phyloP scores from a whole-genome alignment of 2,888 invertebrate species.

The Diabrotica balteata region DNA sequence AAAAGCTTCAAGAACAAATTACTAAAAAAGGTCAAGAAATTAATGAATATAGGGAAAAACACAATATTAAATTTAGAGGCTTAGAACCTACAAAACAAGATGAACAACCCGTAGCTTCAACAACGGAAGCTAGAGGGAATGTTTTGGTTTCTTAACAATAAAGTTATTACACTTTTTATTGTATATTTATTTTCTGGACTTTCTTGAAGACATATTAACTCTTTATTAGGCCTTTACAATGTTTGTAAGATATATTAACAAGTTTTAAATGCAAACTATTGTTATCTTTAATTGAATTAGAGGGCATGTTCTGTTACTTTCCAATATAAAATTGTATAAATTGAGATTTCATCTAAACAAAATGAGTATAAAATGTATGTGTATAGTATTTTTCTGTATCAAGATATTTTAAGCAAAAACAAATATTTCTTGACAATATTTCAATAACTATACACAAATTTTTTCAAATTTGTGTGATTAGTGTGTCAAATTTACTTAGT shows the following conservation, averaged over 20 bases:
- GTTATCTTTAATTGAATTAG: neutral
- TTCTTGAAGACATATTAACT: slow-evolving; percentile 1
- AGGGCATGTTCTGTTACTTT: too few species aligned
- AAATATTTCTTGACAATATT: too few species aligned
- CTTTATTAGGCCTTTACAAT: neutral
- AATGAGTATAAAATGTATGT: too few species aligned
- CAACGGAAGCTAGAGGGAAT: slow-evolving; percentile 56
- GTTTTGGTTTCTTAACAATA: slow-evolving; percentile 57
- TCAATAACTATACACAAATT: too few species aligned
- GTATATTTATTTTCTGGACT: slow-evolving; percentile 14
- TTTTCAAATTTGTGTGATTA: too few species aligned
- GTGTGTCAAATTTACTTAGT: too few species aligned
- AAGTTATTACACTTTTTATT: slow-evolving; percentile 7
- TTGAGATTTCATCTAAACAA: too few species aligned
- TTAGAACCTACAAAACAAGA: slow-evolving; percentile 60
- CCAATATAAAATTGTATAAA: too few species aligned
- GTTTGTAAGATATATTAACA: slow-evolving; percentile 8
- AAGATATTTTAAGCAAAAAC: too few species aligned
- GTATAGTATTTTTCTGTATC: too few species aligned
- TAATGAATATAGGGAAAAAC: slow-evolving; percentile 88
- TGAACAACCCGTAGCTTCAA: slow-evolving; percentile 42
- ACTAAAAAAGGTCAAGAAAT: slow-evolving; percentile 88
- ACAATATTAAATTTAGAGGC: slow-evolving; percentile 85
- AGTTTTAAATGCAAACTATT: slow-evolving; percentile 5
- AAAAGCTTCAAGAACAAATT: slow-evolving; percentile 80